A percentile compares a stretch with the other conserved stretches of the same genome.
Conservation (phyloP, 2,797 vertebrate species). For the Lithobates pipiens region DNA sequence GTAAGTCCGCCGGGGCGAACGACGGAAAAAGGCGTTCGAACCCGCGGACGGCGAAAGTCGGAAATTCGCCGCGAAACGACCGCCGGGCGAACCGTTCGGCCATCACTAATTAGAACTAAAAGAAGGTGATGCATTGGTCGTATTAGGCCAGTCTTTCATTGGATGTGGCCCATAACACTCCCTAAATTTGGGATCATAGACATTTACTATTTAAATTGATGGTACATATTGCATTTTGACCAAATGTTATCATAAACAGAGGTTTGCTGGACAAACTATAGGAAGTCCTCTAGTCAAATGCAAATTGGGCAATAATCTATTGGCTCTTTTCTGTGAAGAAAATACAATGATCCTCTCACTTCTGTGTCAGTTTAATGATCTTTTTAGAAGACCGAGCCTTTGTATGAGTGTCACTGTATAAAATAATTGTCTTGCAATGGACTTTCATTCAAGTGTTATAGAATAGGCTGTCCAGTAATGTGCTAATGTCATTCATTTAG, state of each 20-base stretch:
- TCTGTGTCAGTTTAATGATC: background rate
- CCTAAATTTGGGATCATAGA: too few relatives aligned
- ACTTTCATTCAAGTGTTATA: constrained; percentile 44
- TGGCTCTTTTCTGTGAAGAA: background rate
- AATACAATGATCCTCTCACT: background rate
- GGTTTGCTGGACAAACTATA: background rate
- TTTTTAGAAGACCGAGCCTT: background rate
- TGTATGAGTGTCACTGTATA: constrained; percentile 2
- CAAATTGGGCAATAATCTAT: background rate
- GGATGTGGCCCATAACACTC: too few relatives aligned
- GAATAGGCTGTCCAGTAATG: constrained; percentile 33
- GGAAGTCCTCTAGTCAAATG: background rate
- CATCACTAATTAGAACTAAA: too few relatives aligned
- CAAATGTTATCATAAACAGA: background rate
- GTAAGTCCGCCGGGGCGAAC: too few relatives aligned
- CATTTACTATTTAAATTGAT: too few relatives aligned
- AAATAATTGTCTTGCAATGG: constrained; percentile 19
- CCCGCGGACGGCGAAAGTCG: too few relatives aligned
- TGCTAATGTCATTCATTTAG: constrained; percentile 45
- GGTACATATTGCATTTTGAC: too few relatives aligned
- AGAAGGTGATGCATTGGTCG: too few relatives aligned
- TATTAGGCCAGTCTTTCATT: too few relatives aligned
- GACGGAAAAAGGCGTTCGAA: too few relatives aligned
- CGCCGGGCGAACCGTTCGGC: too few relatives aligned
- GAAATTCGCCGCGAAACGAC: too few relatives aligned